Base-by-base conservation (phyloP, 2,888 invertebrate species). In the Atherix ibis region DNA sequence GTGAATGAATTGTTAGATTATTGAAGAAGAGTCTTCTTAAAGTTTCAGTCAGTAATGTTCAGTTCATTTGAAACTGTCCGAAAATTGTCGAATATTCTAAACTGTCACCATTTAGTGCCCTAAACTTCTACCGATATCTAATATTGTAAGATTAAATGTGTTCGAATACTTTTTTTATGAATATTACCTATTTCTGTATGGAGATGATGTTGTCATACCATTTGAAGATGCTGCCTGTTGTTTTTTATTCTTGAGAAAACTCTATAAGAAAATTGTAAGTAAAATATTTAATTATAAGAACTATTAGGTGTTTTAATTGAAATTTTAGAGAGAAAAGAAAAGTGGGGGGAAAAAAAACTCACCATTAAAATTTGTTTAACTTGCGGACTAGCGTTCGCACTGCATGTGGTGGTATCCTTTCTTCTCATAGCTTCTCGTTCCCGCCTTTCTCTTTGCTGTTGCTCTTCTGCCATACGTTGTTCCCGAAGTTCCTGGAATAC, bases 331-430 rank as follows among this genome's bases (percentile, higher is more conserved):
- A 17, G 12, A 6, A 30, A 24, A n/a, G 9, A 15, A 25, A 19
- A 14, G n/a, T 35, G 16, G n/a, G n/a, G n/a, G n/a, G n/a, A n/a
- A n/a, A n/a, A 34, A 32, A 26, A 24, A 41, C 43, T 50, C 54
- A 81, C 88, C 72, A 89, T 89, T 48, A 94, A 68, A 53, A 88
- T 85, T 66, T 89, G 89, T 62, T 94, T 95, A 53, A 95, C 95
- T 64, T 92, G 92, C 15, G 85, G 80, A 44, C 92, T 94, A 44
- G 95, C 94, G 52, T 91, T 82, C 36, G 94, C 94, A 65, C 91
- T 91, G 65, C 89, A 88, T n/a, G n/a, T n/a, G n/a, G n/a, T n/a
- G 59, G 91, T 89, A 55, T 89, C 89, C 62, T 91, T 88, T 60
- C 92, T 91, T 64, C 89, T 88, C 53, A 84, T 76, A 44, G 82